These are phyloP conservation scores for Bovichtus diacanthus DNA, from an alignment of 2,797 vertebrate species.

Conservation along the genomic window DNA sequence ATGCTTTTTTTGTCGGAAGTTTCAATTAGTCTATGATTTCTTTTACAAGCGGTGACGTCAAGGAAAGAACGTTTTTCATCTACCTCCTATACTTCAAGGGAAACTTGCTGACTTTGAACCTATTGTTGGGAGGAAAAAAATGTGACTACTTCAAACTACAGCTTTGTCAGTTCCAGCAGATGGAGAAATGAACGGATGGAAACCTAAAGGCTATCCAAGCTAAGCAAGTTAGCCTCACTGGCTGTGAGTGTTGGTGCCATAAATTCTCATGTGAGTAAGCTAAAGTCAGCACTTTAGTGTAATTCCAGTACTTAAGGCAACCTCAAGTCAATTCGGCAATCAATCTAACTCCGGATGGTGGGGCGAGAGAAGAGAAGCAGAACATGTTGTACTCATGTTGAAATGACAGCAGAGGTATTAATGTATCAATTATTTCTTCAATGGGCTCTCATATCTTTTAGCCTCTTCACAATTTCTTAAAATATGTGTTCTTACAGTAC, in stretches of 20 bases:
- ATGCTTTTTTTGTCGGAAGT: not conserved
- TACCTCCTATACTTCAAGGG: slow-evolving; percentile 1
- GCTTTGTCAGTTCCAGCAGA: slow-evolving; percentile 31
- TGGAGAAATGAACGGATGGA: slow-evolving; percentile 18
- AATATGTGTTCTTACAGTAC: not conserved
- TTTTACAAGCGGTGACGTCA: not conserved
- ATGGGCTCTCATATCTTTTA: not conserved
- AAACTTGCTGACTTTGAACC: slow-evolving; percentile 13
- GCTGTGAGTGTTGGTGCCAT: slow-evolving; percentile 34
- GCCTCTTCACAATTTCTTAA: slow-evolving; percentile 1
- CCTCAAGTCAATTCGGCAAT: slow-evolving; percentile 53
- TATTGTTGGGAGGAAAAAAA: not conserved
- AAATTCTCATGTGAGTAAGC: slow-evolving; percentile 47
- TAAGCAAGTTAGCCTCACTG: slow-evolving; percentile 22
- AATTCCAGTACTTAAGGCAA: slow-evolving; percentile 53
- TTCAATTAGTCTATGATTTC: slow-evolving; percentile 2
- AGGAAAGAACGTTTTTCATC: not conserved
- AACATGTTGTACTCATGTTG: slow-evolving; percentile 20
- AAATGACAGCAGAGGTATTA: not conserved
- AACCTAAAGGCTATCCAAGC: slow-evolving; percentile 32
- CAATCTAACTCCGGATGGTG: slow-evolving; percentile 39
- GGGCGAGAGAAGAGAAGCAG: slow-evolving; percentile 12
- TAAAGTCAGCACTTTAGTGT: slow-evolving; percentile 56
- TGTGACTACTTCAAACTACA: slow-evolving; percentile 19
- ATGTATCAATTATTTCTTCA: not conserved